Evolutionary conservation across 2,888 invertebrate species (phyloP).

Genomic region (Anthrax anthrax): DNA sequence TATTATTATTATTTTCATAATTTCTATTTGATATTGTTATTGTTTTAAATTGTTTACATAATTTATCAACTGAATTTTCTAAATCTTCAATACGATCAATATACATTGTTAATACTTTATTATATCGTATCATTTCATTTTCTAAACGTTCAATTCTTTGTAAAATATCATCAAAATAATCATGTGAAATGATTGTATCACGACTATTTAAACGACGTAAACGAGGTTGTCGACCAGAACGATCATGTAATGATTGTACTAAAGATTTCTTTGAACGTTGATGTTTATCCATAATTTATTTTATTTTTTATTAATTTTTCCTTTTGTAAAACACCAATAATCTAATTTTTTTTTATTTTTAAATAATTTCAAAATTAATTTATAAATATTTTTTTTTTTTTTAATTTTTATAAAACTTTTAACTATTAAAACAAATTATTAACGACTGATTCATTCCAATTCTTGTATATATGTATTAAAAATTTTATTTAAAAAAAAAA

Average conservation of each 20-base stretch:
- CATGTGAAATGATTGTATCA: not conserved
- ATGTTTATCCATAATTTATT: constrained; percentile 1
- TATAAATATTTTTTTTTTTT: too few relatives aligned
- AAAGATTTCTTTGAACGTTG: constrained; percentile 1
- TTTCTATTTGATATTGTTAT: not conserved
- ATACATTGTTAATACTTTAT: constrained; percentile 3
- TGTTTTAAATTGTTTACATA: not conserved
- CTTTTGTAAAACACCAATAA: too few relatives aligned
- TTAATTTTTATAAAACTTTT: too few relatives aligned
- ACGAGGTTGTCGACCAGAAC: not conserved
- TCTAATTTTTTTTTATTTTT: not conserved
- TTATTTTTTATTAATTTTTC: too few relatives aligned
- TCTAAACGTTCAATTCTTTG: constrained; percentile 1
- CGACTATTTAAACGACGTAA: not conserved
- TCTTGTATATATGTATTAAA: too few relatives aligned
- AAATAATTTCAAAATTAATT: too few relatives aligned
- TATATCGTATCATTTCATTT: constrained; percentile 2
- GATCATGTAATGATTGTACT: constrained; percentile 1
- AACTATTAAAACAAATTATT: too few relatives aligned
- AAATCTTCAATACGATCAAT: constrained; percentile 5
- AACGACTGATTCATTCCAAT: too few relatives aligned
- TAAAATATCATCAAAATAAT: not conserved
- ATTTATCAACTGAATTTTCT: not conserved
- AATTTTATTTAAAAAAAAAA: too few relatives aligned
- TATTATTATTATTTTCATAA: not conserved